Evolutionary conservation across 2,888 invertebrate species (phyloP).

Genomic region (Brenthis ino): DNA sequence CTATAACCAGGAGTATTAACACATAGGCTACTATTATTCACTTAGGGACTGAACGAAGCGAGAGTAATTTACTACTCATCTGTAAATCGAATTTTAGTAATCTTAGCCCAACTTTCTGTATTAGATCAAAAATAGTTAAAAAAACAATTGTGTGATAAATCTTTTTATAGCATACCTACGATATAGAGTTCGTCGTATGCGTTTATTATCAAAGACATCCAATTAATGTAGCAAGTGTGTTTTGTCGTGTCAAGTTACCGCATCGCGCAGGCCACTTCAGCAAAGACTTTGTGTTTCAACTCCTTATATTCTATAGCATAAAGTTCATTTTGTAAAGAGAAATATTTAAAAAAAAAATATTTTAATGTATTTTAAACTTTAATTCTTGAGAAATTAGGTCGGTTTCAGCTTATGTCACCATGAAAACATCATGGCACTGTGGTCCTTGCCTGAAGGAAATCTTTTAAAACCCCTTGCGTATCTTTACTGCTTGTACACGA

Average conservation of each 20-base stretch:
- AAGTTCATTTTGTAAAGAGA: constrained; percentile 2
- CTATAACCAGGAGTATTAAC: too few relatives aligned
- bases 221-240: constrained; percentile 19
- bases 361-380: constrained; percentile 1
- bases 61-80: too few relatives aligned
- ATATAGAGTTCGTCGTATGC: constrained; percentile 9
- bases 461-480: not conserved
- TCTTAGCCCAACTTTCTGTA: too few relatives aligned
- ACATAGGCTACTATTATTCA: too few relatives aligned
- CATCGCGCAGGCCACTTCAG: not conserved
- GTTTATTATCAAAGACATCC: constrained; percentile 15
- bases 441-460: not conserved
- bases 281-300: constrained; percentile 3
- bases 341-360: not conserved
- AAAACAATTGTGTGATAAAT: constrained; percentile 6
- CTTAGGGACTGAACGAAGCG: too few relatives aligned
- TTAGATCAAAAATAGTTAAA: not conserved
- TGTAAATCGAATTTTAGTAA: too few relatives aligned
- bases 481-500: too few relatives aligned
- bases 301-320: not conserved
- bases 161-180: not conserved
- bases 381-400: not conserved
- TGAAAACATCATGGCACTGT: not conserved
- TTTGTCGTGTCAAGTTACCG: constrained; percentile 16
- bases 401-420: not conserved